Evolutionary conservation across 2,797 vertebrate species (phyloP), one percentile per base, ranked within the genome.

Genomic region (Ptychobarbus kaznakovi): DNA sequence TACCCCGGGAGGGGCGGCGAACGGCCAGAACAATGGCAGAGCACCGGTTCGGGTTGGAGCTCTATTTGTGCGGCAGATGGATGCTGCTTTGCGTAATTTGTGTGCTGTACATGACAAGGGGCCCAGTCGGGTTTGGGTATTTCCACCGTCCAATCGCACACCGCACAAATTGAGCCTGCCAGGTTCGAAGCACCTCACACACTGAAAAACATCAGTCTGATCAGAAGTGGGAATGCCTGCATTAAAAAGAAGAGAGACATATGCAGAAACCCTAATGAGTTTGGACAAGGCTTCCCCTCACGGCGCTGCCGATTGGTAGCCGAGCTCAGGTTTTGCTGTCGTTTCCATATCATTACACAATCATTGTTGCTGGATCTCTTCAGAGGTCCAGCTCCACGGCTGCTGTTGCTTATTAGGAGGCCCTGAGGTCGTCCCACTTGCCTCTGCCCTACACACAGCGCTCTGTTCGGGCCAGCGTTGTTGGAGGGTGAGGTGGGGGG

Each of bases 1-100:
- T 80, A 86, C 75, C 77, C 75, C 75, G 70, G 87, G 79, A 84
- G 83, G 77, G 76, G 80, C 63, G 20, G 79, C 73, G 38, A 69
- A 84, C 53, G 40, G 53, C 70, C 76, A 80, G 77, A 84, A 87
- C 82, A 89, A 88, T 88, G 70, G 66, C 16, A 40, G 83, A 80
- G 70, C 15, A 70, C 85, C 51, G 63, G 81, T 86, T 22, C 53
- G 70, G 78, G 61, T 76, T 82, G 86, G 68, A 51, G 84, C 68
- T 87, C 81, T 74, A 68, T 66, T 81, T 89, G 80, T 81, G 85
- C 68, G 86, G 88, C 88, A 89, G 88, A 88, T 88, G 87, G 85
- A 88, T 32, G 80, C 74, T 85, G 70, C 53, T 82, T 51, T 68
- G 38, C 42, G 42, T 76, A 85, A 84, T 87, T 84, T 81, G 82